phyloP scores from a whole-genome alignment of 2,113 vertebrate genomes.

The Channa argus region DNA sequence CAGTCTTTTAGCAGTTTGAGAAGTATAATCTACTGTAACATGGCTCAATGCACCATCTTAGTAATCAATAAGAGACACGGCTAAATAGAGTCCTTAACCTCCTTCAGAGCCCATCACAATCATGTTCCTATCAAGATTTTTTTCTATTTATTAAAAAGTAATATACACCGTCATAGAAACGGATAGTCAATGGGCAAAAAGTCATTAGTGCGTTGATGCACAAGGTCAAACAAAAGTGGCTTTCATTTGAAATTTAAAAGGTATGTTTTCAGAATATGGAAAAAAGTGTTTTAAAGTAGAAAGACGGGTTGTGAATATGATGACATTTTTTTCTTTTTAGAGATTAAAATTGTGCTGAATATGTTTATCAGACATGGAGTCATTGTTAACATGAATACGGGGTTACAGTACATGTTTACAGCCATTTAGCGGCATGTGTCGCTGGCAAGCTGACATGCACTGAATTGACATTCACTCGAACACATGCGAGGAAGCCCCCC shows the following conservation, averaged over 20 bases:
- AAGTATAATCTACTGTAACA: slow-evolving; percentile 40
- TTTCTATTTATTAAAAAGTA: slow-evolving; percentile 55
- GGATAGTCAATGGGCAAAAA: slow-evolving; percentile 20
- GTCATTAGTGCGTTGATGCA: slow-evolving; percentile 28
- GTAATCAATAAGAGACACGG: slow-evolving; percentile 51
- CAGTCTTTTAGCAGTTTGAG: slow-evolving; percentile 43
- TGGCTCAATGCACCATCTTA: slow-evolving; percentile 51
- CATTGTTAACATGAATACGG: no score
- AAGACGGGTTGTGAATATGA: no score
- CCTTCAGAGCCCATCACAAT: slow-evolving; percentile 36
- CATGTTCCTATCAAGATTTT: slow-evolving; percentile 34
- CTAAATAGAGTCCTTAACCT: slow-evolving; percentile 55
- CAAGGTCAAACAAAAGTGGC: slow-evolving; percentile 28
- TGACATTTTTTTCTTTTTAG: no score
- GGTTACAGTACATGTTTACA: background rate
- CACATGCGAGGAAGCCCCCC: slow-evolving; percentile 5
- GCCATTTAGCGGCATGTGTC: slow-evolving; percentile 8
- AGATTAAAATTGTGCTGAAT: no score
- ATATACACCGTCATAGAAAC: slow-evolving; percentile 46
- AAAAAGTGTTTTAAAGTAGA: background rate
- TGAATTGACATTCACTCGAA: slow-evolving; percentile 7
- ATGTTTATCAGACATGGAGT: no score
- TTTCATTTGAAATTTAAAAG: slow-evolving; percentile 21
- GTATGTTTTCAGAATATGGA: background rate
- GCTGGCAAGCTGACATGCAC: background rate